phyloP scores from a whole-genome alignment of 2,113 vertebrate genomes.

The Cettia cetti region DNA sequence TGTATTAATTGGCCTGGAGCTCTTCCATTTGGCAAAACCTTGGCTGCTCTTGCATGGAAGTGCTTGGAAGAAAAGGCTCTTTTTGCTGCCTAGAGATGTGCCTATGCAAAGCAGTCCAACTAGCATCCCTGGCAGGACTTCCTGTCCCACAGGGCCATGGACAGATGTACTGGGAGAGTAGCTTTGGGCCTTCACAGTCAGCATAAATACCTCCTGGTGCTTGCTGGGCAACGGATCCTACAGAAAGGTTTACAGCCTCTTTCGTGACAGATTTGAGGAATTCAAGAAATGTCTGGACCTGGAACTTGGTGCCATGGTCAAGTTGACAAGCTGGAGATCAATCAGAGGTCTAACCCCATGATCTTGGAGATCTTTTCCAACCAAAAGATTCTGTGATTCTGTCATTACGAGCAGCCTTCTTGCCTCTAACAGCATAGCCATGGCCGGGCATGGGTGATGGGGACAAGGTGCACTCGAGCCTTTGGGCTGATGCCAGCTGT shows the following conservation, averaged over 20 bases:
- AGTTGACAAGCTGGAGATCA: background rate
- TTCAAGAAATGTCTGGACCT: background rate
- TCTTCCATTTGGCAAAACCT: slow-evolving; percentile 1
- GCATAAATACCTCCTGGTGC: background rate
- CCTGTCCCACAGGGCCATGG: background rate
- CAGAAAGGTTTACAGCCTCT: background rate
- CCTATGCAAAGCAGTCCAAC: background rate
- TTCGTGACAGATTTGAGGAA: background rate
- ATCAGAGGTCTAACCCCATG: background rate
- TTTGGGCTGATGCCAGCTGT: background rate
- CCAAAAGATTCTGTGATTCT: background rate
- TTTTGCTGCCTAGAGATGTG: background rate
- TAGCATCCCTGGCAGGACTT: background rate
- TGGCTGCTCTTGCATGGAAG: background rate
- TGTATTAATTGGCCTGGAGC: background rate
- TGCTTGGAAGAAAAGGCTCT: background rate
- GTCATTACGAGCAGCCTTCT: background rate
- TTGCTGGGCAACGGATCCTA: background rate
- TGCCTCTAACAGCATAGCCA: background rate
- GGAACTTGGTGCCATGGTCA: too few species aligned
- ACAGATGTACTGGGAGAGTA: background rate
- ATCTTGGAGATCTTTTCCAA: background rate
- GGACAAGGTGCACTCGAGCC: background rate
- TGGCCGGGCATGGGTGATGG: background rate
- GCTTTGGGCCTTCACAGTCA: background rate